Evolutionary conservation across 1,140 invertebrate species (phyloP), one percentile per base, ranked within the genome.

Genomic region (Teleopsis dalmanni): DNA sequence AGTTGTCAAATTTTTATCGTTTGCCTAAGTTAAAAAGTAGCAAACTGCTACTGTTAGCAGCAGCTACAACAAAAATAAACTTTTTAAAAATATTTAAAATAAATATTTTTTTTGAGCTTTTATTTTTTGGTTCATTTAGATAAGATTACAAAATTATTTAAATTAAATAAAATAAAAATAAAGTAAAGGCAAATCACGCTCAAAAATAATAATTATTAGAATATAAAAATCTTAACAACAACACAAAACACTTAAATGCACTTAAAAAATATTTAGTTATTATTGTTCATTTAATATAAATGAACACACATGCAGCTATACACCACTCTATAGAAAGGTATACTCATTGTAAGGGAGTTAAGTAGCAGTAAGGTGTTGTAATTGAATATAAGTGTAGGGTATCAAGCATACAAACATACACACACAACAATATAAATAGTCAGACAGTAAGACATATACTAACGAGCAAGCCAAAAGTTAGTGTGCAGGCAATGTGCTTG

Each of bases 401-500:
- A 29, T 43, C 41, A 19, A 21, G 26, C 19, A 23, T 29, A 11
- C 25, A 13, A 29, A 29, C 27, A 43, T 5, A n/a, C 37, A 2
- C 18, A 22, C 11, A 40, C 37, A 19, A 19, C 7, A 16, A 27
- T 18, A 41, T 25, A 21, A 4, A 26, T 41, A 26, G 21, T n/a
- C 27, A 19, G 13, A 23, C n/a, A n/a, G n/a, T n/a, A n/a, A n/a
- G 18, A 4, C 14, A 18, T 37, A 19, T 37, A 37, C 35, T 37
- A 8, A 37, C 11, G 14, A 16, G 29, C 9, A 11, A 37, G 21
- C 35, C 21, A 37, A 16, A 18, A 10, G 16, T 43, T 9, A 29
- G 16, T 43, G 41, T 27, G 25, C 41, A 25, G 26, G 26, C 41
- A 25, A 43, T 29, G n/a, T n/a, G n/a, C n/a, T n/a, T n/a, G n/a